Conservation (phyloP, 2,113 vertebrate species). For the Chamaetylas fuelleborni region DNA sequence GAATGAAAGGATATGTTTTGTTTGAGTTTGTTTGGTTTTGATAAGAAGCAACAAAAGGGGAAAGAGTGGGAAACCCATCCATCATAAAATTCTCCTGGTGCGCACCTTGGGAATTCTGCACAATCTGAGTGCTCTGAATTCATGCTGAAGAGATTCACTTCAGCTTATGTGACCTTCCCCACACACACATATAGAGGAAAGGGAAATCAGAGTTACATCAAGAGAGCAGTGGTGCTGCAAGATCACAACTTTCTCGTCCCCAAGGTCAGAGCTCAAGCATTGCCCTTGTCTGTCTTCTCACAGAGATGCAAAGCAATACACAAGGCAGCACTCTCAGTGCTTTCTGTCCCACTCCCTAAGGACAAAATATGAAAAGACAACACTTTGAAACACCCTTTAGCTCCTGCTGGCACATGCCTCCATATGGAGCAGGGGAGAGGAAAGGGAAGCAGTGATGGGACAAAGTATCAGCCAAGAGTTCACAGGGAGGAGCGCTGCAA, state of each 20-base stretch:
- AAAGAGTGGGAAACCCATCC: neutral
- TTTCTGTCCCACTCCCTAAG: neutral
- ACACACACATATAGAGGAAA: neutral
- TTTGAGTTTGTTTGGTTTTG: neutral
- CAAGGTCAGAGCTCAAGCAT: neutral
- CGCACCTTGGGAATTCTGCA: neutral
- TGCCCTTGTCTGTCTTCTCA: neutral
- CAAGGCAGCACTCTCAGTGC: accelerated
- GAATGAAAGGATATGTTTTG: neutral
- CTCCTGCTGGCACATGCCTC: neutral
- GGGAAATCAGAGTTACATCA: neutral
- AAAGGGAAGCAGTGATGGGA: neutral
- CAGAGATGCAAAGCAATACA: neutral
- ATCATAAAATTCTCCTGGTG: neutral
- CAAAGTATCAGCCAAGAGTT: neutral
- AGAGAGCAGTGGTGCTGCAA: neutral
- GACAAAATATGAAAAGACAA: neutral
- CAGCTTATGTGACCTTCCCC: neutral
- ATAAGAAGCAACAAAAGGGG: neutral
- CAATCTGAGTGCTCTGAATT: neutral
- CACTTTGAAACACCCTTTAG: neutral
- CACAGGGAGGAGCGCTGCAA: neutral
- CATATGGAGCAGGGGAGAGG: neutral
- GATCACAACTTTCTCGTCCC: neutral
- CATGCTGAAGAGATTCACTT: neutral